Evolutionary conservation across 1,140 invertebrate genomes (phyloP).

Genomic region (Rhagoletis pomonella): DNA sequence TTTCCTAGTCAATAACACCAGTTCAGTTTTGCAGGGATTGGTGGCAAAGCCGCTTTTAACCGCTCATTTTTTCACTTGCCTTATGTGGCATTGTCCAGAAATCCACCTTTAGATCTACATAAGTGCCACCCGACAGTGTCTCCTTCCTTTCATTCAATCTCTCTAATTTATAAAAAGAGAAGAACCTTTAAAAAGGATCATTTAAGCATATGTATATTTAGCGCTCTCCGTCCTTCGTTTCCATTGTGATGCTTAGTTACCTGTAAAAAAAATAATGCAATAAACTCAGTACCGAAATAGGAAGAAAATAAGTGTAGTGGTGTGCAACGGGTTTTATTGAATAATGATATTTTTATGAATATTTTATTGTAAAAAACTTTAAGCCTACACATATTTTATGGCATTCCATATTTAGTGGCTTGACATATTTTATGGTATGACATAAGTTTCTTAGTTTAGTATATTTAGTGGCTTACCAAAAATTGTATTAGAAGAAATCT

Average conservation of each 20-base stretch:
- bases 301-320: background rate
- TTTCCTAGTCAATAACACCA: no score
- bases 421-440: background rate
- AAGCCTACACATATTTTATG: background rate
- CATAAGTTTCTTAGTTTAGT: background rate
- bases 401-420: background rate
- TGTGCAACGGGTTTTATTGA: background rate
- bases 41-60: no score
- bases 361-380: background rate
- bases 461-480: background rate
- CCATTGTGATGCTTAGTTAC: background rate
- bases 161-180: no score
- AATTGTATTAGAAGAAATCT: background rate
- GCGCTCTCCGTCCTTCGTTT: no score
- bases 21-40: no score
- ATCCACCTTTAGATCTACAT: no score
- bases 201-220: no score
- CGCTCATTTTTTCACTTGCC: no score
- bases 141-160: no score
- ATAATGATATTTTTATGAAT: background rate
- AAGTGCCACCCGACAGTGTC: no score
- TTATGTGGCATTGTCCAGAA: no score
- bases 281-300: background rate
- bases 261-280: background rate
- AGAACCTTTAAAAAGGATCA: no score